Evolutionary conservation across 2,888 invertebrate species (phyloP).

Genomic region (Nycteola revayana): DNA sequence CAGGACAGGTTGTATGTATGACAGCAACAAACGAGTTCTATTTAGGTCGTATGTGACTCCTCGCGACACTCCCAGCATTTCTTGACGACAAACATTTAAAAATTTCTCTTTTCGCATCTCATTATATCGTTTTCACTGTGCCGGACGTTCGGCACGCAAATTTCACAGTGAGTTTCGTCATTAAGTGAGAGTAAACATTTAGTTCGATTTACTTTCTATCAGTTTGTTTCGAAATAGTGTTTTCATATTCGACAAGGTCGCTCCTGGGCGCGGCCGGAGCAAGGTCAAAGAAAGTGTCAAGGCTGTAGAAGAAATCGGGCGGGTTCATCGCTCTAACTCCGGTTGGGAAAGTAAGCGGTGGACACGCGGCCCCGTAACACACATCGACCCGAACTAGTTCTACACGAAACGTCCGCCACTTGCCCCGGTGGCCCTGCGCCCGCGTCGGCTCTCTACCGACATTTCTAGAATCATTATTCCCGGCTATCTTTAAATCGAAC

Average conservation of each 20-base stretch:
- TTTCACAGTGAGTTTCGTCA: slow-evolving; percentile 64
- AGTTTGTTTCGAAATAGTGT: slow-evolving; percentile 37
- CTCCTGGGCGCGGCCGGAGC: slow-evolving; percentile 46
- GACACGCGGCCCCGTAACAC: slow-evolving; percentile 73
- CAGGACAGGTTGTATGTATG: slow-evolving; percentile 38
- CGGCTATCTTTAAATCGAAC: too few relatives aligned
- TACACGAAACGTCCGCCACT: slow-evolving; percentile 41
- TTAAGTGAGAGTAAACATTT: slow-evolving; percentile 72
- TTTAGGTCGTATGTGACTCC: slow-evolving; percentile 70
- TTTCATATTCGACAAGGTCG: slow-evolving; percentile 61
- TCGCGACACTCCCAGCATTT: slow-evolving; percentile 74
- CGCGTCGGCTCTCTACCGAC: slow-evolving; percentile 1
- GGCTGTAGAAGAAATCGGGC: slow-evolving; percentile 76
- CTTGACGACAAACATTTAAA: slow-evolving; percentile 73
- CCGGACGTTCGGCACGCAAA: slow-evolving; percentile 63
- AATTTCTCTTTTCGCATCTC: slow-evolving; percentile 81
- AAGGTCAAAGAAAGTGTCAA: slow-evolving; percentile 81
- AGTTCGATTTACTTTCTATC: slow-evolving; percentile 69
- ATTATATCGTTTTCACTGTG: slow-evolving; percentile 77
- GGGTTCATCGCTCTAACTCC: slow-evolving; percentile 68
- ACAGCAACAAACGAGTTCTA: slow-evolving; percentile 64
- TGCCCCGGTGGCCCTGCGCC: slow-evolving; percentile 30
- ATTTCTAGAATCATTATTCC: slow-evolving; percentile 40
- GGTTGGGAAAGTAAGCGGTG: slow-evolving; percentile 74
- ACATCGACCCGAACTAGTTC: slow-evolving; percentile 69